Conservation (phyloP, 2,888 invertebrate genomes). For the Hemistola chrysoprasaria region DNA sequence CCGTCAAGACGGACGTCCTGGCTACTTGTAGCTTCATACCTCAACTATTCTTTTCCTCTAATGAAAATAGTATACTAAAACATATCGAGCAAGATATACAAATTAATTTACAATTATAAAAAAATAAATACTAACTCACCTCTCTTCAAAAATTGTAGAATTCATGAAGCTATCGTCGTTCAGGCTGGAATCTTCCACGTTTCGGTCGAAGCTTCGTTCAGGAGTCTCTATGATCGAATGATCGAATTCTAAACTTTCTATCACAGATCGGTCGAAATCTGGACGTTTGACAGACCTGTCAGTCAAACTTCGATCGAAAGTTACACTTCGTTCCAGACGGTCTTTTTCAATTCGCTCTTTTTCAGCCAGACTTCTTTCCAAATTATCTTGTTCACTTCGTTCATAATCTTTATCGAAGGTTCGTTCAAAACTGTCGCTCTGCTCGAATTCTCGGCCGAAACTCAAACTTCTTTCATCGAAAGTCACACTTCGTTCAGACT, state of each 20-base stretch:
- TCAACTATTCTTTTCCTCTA: too few species aligned
- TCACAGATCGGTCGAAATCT: constrained; percentile 10
- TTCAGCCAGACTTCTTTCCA: too few species aligned
- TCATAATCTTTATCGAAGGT: not conserved
- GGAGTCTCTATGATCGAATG: constrained; percentile 8
- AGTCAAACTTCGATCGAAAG: too few species aligned
- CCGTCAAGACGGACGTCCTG: too few species aligned
- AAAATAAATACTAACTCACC: constrained; percentile 59
- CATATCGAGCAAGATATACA: too few species aligned
- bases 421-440: constrained; percentile 4
- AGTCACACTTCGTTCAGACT: constrained; percentile 12
- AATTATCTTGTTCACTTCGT: too few species aligned
- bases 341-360: too few species aligned
- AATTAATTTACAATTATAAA: too few species aligned
- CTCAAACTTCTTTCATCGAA: constrained; percentile 9
- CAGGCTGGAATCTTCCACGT: constrained; percentile 48
- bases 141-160: constrained; percentile 64
- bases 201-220: constrained; percentile 29
- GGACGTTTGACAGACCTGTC: not conserved
- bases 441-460: constrained; percentile 7
- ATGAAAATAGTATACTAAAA: too few species aligned
- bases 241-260: constrained; percentile 1
- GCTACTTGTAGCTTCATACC: too few species aligned
- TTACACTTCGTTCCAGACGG: too few species aligned
- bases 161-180: constrained; percentile 59